Conservation (phyloP, 2,797 vertebrate species). For the Heterohyrax brucei region DNA sequence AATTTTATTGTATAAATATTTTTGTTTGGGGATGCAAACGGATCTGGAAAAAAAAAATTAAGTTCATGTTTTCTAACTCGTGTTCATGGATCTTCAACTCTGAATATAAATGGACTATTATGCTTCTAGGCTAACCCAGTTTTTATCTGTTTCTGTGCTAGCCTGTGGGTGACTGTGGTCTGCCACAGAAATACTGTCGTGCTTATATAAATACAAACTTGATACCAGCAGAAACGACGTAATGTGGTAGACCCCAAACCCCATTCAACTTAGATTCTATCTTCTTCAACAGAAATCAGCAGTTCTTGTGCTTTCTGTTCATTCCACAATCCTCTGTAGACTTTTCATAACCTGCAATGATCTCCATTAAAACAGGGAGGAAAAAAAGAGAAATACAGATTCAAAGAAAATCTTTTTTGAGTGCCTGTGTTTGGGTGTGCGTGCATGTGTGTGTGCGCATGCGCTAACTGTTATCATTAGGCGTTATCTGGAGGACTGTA, state of each 20-base stretch:
- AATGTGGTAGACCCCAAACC: constrained; percentile 32
- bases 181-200: constrained; percentile 55
- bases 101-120: background rate
- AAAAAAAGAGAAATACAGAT: background rate
- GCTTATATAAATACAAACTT: constrained; percentile 63
- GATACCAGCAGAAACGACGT: constrained; percentile 58
- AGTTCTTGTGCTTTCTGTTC: background rate
- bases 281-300: constrained; percentile 34
- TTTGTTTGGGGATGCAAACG: background rate
- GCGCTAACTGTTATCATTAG: background rate
- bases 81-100: background rate
- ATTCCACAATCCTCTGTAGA: background rate
- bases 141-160: constrained; percentile 53
- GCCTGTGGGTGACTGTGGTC: constrained; percentile 32
- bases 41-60: background rate
- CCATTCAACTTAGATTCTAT: constrained; percentile 2
- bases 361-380: background rate
- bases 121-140: constrained; percentile 6
- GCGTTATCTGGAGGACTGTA: background rate
- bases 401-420: background rate
- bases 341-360: background rate
- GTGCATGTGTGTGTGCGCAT: background rate
- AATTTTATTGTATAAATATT: background rate
- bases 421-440: too few relatives aligned
- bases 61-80: constrained; percentile 18